Base-by-base conservation (phyloP, 2,797 vertebrate genomes). In the Taenioides sp. region DNA sequence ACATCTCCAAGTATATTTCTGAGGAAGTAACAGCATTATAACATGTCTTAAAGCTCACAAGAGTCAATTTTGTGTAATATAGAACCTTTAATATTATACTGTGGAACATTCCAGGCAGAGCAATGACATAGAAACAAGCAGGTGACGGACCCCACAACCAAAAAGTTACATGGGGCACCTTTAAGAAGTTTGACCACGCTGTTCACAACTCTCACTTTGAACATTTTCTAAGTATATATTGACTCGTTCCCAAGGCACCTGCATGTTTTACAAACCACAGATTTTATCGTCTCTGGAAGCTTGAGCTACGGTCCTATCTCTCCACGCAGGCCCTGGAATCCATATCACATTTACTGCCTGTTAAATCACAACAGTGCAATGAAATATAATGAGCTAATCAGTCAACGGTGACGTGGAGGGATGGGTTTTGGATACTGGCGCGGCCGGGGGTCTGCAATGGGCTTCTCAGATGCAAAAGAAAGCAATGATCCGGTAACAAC, bases 361-460 rank as follows among this genome's bases (percentile, higher is more conserved):
- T 49, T 84, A 79, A 84, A 85, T 85, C 79, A 79, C 59, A 86
- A 78, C 71, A 77, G 77, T 72, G 70, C 69, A 76, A 75, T 80
- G 71, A 80, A 79, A 80, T 75, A 16, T 81, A 86, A 87, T 88
- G 78, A 87, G 79, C 72, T 74, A 72, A 83, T 85, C 80, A 80
- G 59, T 84, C 86, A 82, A 57, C 16, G 72, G 37, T 77, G 81
- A 80, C 69, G 74, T 28, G 70, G 72, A 61, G 31, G 74, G 34
- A 34, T 76, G 67, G 28, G 20, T 79, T 85, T 63, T 63, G 65
- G 55, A 25, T 55, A 37, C 40, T 3, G 12, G 10, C 63, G 60
- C 70, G 22, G 55, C 67, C 18, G 60, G 40, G 52, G 18, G 52
- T 27, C 65, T 65, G 69, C 34, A 55, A 78, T 65, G 31, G 50